These are phyloP conservation scores for Athene noctua DNA, from an alignment of 2,113 vertebrate genomes.

Conservation along the genomic window DNA sequence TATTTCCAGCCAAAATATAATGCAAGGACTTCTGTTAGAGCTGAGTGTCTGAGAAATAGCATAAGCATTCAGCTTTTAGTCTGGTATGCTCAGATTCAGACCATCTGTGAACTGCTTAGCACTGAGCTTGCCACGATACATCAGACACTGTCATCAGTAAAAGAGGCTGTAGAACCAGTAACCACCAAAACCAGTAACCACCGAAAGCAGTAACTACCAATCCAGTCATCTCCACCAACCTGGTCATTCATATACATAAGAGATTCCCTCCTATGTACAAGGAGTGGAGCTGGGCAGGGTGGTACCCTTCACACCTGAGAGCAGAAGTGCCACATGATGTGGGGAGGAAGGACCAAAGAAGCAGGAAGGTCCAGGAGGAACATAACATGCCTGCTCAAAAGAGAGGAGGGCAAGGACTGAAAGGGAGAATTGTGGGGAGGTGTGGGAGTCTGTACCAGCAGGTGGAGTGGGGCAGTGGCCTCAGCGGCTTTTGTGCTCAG, in stretches of 20 bases:
- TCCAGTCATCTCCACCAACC: background rate
- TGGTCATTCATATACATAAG: background rate
- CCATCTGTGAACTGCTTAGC: background rate
- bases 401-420: background rate
- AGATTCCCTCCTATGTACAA: background rate
- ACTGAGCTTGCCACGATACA: background rate
- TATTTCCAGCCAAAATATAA: background rate
- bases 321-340: background rate
- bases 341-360: background rate
- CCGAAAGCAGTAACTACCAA: background rate
- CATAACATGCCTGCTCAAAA: background rate
- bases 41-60: background rate
- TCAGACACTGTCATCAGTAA: background rate
- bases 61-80: background rate
- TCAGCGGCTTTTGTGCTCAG: background rate
- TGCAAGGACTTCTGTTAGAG: background rate
- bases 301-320: background rate
- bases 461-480: background rate
- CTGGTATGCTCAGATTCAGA: background rate
- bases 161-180: background rate
- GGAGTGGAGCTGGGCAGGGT: background rate
- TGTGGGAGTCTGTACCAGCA: background rate
- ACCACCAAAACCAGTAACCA: background rate
- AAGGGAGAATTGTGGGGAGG: background rate
- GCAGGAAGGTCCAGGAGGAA: background rate